Percentiles rank a stretch among this genome's conserved stretches.
Conservation (phyloP, 2,797 vertebrate species). For the Hippocampus kuda region DNA sequence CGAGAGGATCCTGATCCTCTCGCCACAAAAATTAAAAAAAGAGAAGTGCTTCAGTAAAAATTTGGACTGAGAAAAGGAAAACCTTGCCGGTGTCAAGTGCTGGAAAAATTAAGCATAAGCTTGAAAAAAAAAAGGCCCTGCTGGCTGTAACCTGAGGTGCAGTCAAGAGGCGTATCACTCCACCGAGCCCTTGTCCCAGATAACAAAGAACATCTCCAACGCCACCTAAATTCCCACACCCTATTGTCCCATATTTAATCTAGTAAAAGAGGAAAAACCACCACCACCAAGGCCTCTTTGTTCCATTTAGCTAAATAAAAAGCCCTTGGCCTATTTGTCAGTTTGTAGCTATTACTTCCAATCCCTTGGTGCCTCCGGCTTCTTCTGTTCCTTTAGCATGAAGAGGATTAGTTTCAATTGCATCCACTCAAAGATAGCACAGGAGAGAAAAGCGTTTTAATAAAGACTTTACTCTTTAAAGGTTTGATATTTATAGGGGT, state of each 20-base stretch:
- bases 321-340: slow-evolving; percentile 53
- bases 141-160: neutral
- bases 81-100: no score
- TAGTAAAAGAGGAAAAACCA: slow-evolving; percentile 30
- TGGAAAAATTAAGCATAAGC: no score
- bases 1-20: no score
- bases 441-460: neutral
- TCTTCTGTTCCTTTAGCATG: neutral
- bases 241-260: slow-evolving; percentile 38
- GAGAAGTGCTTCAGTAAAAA: no score
- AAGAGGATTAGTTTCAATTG: slow-evolving; percentile 4
- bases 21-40: no score
- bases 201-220: slow-evolving; percentile 46
- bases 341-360: slow-evolving; percentile 28
- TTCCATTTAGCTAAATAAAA: slow-evolving; percentile 49
- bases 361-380: slow-evolving; percentile 19
- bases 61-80: no score
- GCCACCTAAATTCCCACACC: slow-evolving; percentile 42
- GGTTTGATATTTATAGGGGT: neutral
- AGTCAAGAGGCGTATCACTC: neutral
- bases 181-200: slow-evolving; percentile 46
- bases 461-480: neutral
- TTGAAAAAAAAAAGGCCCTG: no score
- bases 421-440: slow-evolving; percentile 5
- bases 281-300: slow-evolving; percentile 30